Percentiles rank a stretch among this genome's conserved stretches.
Conservation (phyloP, 1,140 invertebrate species). For the Leptopilina clavipes region DNA sequence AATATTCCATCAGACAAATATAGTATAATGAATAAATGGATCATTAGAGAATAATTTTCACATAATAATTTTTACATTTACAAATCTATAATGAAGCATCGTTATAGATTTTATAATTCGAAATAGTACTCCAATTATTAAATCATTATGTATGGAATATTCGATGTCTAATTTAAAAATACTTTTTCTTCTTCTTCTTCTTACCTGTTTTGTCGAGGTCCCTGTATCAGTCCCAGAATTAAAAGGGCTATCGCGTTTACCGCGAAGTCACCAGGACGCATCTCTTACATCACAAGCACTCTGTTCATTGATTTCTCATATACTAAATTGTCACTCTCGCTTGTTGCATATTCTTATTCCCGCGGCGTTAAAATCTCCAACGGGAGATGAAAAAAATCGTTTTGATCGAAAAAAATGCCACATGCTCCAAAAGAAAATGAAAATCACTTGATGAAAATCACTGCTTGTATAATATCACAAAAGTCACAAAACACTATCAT, state of each 20-base stretch:
- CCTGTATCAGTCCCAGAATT: slow-evolving; percentile 70
- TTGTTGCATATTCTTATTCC: neutral
- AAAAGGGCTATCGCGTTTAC: slow-evolving; percentile 74
- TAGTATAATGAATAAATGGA: neutral
- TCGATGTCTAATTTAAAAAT: too few relatives aligned
- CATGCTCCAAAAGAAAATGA: too few relatives aligned
- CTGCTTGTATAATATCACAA: neutral
- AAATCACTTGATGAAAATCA: too few relatives aligned
- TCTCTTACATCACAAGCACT: slow-evolving; percentile 74
- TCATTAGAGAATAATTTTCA: slow-evolving; percentile 6
- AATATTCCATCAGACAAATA: neutral
- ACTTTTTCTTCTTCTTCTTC: too few relatives aligned
- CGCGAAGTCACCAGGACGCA: slow-evolving; percentile 74
- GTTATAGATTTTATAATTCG: too few relatives aligned
- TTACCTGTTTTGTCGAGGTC: slow-evolving; percentile 70
- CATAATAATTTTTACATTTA: too few relatives aligned
- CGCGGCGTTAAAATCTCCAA: slow-evolving; percentile 8
- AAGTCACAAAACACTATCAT: neutral
- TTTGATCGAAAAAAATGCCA: too few relatives aligned
- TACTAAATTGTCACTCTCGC: slow-evolving; percentile 52
- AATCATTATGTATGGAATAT: too few relatives aligned
- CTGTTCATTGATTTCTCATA: slow-evolving; percentile 66
- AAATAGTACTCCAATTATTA: too few relatives aligned
- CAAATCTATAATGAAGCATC: too few relatives aligned
- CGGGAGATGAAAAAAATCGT: too few relatives aligned